A percentile compares a stretch with the other conserved stretches of the same genome.
Evolutionary conservation across 2,113 vertebrate genomes (phyloP).

Genomic region (Pteronura brasiliensis): DNA sequence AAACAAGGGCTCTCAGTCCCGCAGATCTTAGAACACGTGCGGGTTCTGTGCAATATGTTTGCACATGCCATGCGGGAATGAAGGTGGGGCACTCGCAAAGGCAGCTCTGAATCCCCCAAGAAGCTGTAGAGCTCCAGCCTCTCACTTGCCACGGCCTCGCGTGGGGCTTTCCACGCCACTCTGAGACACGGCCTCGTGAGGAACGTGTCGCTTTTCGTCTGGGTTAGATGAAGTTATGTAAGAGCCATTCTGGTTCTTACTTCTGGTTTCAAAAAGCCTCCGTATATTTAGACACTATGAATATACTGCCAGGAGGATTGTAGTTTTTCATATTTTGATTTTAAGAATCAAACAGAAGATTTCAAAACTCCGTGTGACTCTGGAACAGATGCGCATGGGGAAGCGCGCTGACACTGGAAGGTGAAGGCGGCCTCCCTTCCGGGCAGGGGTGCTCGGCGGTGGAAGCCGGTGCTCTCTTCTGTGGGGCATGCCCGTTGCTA

Average conservation of each 20-base stretch:
- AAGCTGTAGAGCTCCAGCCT: accelerated
- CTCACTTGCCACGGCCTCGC: accelerated
- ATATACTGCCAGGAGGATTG: neutral
- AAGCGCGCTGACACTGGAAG: neutral
- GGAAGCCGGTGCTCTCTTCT: accelerated
- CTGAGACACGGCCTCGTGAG: accelerated
- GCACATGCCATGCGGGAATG: accelerated
- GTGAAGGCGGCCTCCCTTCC: neutral
- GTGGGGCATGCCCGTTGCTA: accelerated
- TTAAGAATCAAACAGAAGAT: neutral
- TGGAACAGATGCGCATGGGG: neutral
- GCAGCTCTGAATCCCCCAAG: neutral
- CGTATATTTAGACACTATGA: neutral
- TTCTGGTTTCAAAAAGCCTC: neutral
- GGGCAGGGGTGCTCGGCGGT: accelerated
- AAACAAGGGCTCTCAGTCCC: neutral
- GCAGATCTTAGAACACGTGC: too few species aligned
- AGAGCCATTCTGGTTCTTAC: neutral
- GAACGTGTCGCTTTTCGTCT: neutral
- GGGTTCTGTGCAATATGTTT: accelerated
- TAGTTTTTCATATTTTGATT: neutral
- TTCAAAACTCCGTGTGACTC: neutral
- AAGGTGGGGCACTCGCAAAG: too few species aligned
- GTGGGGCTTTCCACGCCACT: neutral
- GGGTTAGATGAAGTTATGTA: neutral